Conservation (phyloP, 1,140 invertebrate species). For the Globodera rostochiensis region DNA sequence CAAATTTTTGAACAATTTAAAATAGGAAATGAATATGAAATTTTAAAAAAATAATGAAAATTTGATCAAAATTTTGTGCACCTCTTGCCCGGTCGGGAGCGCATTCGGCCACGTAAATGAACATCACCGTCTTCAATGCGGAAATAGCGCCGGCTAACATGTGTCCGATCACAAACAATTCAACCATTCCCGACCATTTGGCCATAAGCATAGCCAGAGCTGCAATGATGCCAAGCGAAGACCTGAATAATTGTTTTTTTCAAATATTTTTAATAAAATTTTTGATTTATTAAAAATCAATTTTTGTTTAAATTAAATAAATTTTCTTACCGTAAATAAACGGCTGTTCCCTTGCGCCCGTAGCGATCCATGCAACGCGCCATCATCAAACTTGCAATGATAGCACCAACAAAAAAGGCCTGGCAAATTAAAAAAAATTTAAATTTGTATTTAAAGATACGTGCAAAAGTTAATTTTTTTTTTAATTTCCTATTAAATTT, state of each 20-base stretch:
- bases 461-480: slow-evolving; percentile 14
- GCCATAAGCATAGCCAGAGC: slow-evolving; percentile 43
- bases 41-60: too few species aligned
- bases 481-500: background rate
- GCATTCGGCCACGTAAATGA: slow-evolving; percentile 56
- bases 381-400: slow-evolving; percentile 48
- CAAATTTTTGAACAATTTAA: too few species aligned
- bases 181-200: slow-evolving; percentile 36
- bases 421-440: slow-evolving; percentile 38
- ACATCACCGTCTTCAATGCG: slow-evolving; percentile 48
- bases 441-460: slow-evolving; percentile 49
- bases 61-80: slow-evolving; percentile 10
- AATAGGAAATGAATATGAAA: too few species aligned
- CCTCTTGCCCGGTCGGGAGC: slow-evolving; percentile 46
- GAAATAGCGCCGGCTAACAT: slow-evolving; percentile 48
- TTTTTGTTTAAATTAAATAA: background rate
- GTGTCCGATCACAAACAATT: slow-evolving; percentile 55
- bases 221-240: slow-evolving; percentile 41
- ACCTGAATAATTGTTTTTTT: slow-evolving; percentile 29
- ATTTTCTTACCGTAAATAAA: slow-evolving; percentile 45
- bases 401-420: slow-evolving; percentile 48
- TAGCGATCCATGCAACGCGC: slow-evolving; percentile 49
- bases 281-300: background rate
- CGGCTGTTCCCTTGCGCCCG: slow-evolving; percentile 51
- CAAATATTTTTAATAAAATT: too few species aligned